Conservation (phyloP, 2,888 invertebrate genomes). For the Plebejus anna region DNA sequence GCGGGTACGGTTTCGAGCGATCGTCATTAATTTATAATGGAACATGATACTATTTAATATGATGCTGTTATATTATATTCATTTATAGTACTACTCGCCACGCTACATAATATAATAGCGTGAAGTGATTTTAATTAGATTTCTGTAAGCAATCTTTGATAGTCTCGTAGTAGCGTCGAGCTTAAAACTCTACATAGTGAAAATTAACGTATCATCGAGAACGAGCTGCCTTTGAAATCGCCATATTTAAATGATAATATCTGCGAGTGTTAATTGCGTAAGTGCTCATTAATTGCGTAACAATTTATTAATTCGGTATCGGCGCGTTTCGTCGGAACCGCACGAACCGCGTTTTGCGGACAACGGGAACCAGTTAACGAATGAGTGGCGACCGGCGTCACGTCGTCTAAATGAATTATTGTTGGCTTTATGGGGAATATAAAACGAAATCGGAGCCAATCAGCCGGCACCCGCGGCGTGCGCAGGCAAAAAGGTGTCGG, state of each 20-base stretch:
- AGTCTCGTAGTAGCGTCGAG: neutral
- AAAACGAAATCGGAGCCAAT: slow-evolving; percentile 79
- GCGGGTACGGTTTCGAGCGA: neutral
- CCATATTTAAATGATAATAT: neutral
- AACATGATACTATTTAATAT: neutral
- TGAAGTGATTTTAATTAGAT: neutral
- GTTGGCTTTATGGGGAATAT: slow-evolving; percentile 78
- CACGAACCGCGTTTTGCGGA: slow-evolving; percentile 52
- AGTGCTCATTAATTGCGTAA: neutral
- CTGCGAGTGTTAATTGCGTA: neutral
- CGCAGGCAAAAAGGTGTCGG: slow-evolving; percentile 74
- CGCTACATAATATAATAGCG: neutral
- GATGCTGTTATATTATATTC: neutral
- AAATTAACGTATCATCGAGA: neutral
- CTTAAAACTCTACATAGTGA: neutral
- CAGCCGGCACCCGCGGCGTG: slow-evolving; percentile 75
- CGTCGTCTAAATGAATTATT: slow-evolving; percentile 80
- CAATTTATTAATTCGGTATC: slow-evolving; percentile 30
- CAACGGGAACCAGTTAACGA: slow-evolving; percentile 70
- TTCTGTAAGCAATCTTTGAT: too few species aligned
- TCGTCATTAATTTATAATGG: neutral
- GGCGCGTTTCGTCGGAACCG: slow-evolving; percentile 38
- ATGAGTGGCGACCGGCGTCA: slow-evolving; percentile 78
- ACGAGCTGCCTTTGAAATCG: neutral
- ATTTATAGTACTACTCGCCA: too few species aligned